Evolutionary conservation across 2,797 vertebrate genomes (phyloP).

Genomic region (Rhadinocentrus ornatus): DNA sequence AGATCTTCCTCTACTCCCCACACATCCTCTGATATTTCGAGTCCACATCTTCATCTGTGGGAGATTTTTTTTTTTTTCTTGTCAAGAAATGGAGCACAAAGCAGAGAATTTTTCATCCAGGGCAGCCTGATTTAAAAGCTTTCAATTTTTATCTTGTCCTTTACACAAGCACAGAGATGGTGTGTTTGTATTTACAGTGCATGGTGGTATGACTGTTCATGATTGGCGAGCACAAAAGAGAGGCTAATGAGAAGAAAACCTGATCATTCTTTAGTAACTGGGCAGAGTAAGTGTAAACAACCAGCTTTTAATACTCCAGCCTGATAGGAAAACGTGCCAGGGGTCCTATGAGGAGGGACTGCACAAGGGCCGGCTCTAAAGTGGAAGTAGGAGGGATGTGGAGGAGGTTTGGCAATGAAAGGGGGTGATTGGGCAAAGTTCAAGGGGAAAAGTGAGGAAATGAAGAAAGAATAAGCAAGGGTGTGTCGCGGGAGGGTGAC

Average conservation of each 20-base stretch:
- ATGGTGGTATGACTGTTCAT: conserved; percentile 12
- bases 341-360: conserved; percentile 71
- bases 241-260: conserved; percentile 56
- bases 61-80: conserved; percentile 14
- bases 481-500: conserved; percentile 28
- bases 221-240: conserved; percentile 17
- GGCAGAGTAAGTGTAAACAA: conserved; percentile 79
- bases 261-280: conserved; percentile 57
- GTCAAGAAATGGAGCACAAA: background rate
- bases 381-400: conserved; percentile 42
- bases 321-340: conserved; percentile 84
- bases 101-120: background rate
- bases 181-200: conserved; percentile 20
- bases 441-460: conserved; percentile 26
- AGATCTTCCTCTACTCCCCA: conserved; percentile 1
- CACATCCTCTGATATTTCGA: background rate
- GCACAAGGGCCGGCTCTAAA: conserved; percentile 60
- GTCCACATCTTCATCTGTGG: conserved; percentile 22
- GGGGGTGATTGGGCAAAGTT: conserved; percentile 28
- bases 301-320: conserved; percentile 74
- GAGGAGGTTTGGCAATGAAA: conserved; percentile 40
- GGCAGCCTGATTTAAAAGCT: conserved; percentile 6
- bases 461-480: conserved; percentile 14
- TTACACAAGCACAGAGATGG: conserved; percentile 14
- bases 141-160: background rate